phyloP scores from a whole-genome alignment of 2,888 invertebrate species.

The Plebejus anna region DNA sequence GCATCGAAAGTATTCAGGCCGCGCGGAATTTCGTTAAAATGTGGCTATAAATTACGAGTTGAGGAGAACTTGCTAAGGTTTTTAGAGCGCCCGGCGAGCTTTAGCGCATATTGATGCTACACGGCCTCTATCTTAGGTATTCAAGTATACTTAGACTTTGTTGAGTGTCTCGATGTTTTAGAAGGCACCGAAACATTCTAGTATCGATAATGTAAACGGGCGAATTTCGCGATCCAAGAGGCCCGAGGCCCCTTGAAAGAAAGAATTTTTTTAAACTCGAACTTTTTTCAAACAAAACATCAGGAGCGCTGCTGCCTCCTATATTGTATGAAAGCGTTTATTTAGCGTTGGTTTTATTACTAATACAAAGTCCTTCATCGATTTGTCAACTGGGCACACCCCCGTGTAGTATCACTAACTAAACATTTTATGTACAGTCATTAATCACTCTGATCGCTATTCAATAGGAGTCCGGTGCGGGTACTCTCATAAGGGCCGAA shows the following conservation, averaged over 20 bases:
- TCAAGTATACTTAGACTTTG: not conserved
- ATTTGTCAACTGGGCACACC: not conserved
- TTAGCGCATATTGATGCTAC: not conserved
- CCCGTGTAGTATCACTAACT: not conserved
- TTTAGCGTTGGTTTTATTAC: no score
- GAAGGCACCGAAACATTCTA: not conserved
- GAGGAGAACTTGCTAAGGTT: not conserved
- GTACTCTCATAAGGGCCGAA: not conserved
- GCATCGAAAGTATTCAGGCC: not conserved
- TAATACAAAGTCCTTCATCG: not conserved
- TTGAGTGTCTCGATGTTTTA: no score
- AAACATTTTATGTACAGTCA: not conserved
- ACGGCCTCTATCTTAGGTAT: not conserved
- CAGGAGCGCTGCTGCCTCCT: no score
- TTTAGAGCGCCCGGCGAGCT: not conserved
- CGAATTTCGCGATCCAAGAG: no score
- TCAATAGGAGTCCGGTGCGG: not conserved
- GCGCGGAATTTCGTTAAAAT: slow-evolving; percentile 4
- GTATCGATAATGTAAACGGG: not conserved
- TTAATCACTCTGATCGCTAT: slow-evolving; percentile 6
- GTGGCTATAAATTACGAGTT: slow-evolving; percentile 11
- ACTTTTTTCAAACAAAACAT: no score
- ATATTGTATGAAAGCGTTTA: no score
- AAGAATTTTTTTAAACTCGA: no score
- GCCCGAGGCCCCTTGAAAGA: no score